Evolutionary conservation across 2,113 vertebrate genomes (phyloP).

Genomic region (Phylloscopus trochilus): DNA sequence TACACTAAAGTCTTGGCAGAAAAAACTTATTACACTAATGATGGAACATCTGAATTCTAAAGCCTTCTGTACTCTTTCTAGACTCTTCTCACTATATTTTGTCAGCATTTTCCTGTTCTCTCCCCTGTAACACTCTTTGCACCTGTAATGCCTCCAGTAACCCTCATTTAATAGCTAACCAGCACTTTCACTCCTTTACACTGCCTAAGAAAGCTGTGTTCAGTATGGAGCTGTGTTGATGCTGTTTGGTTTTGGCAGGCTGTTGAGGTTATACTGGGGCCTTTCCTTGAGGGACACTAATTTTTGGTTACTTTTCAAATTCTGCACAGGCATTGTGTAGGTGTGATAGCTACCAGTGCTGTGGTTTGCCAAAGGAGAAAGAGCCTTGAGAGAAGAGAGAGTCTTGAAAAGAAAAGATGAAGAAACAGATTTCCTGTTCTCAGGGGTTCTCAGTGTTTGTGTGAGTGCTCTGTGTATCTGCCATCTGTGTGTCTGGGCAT

Average conservation of each 20-base stretch:
- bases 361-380: not conserved
- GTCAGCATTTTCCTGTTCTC: not conserved
- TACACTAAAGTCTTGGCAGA: not conserved
- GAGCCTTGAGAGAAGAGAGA: not conserved
- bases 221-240: not conserved
- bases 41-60: not conserved
- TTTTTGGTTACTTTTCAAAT: not conserved
- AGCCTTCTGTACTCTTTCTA: not conserved
- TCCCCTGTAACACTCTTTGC: not conserved
- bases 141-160: not conserved
- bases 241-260: not conserved
- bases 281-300: not conserved
- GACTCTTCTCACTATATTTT: not conserved
- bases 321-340: not conserved
- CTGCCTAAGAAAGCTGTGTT: not conserved
- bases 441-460: not conserved
- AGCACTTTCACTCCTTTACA: not conserved
- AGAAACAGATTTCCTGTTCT: not conserved
- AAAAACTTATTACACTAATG: not conserved
- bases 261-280: not conserved
- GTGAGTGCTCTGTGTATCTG: not conserved
- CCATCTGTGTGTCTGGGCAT: not conserved
- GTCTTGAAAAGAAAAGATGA: not conserved
- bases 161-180: not conserved
- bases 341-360: not conserved